Evolutionary conservation across 2,113 vertebrate genomes (phyloP), one percentile per base, ranked within the genome.

Genomic region (Pedetes capensis): DNA sequence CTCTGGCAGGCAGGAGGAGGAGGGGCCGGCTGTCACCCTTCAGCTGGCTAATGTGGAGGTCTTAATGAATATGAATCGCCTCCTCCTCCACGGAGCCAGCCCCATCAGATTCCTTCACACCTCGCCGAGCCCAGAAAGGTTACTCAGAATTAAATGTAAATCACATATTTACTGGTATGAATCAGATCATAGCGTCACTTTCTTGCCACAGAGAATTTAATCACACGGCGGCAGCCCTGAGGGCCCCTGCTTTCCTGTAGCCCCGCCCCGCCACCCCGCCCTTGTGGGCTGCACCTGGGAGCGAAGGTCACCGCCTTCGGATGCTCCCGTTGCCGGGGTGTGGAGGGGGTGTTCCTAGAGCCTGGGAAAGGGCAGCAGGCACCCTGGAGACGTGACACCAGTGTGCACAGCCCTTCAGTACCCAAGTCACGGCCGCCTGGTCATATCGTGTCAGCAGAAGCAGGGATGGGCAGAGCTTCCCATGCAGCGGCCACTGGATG

Each of bases 11-110:
- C 14, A 10, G 64, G 97, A 79, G 76, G 75, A 91, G 91, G 66
- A 57, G 97, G 85, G 85, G 84, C 68, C 17, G 64, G 93, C 59
- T 97, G 96, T 97, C 97, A 96, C 94, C 27, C 91, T 95, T 96
- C 95, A 96, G 97, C 96, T 83, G 95, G 98, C 98, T 98, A 98
- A 98, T 97, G 98, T 66, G 27, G 17, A 96, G 85, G 75, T 95
- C 95, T 98, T 99, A 98, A 99, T 99, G 98, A 99, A 99, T 99
- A 98, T 98, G 99, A 99, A 99, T 99, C 97, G 89, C 80, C 97
- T 97, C 98, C 96, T 98, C 98, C 98, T 98, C 93, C 97, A 92
- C 79, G 72, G 66, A 97, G 98, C 97, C 96, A 47, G 97, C 98
- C 98, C 98, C 98, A 98, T 98, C 98, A 98, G 97, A 98, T 98